Conservation (phyloP, 2,888 invertebrate species). For the Choreutis nemorana region DNA sequence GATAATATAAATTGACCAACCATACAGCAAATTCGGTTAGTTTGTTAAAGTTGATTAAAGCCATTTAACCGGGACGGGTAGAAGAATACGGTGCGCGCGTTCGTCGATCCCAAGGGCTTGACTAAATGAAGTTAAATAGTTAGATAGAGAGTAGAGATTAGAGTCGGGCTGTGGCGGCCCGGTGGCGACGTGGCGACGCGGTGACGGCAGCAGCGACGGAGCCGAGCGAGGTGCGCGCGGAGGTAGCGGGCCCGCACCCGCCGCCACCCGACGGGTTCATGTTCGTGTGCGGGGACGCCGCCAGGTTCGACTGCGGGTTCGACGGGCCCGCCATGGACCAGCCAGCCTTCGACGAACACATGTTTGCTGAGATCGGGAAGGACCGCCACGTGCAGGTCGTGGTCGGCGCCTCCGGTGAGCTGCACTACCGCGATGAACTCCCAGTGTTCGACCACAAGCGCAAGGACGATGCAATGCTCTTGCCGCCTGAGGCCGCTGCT, state of each 20-base stretch:
- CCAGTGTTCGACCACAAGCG: slow-evolving; percentile 43
- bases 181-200: slow-evolving; percentile 18
- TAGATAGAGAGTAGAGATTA: slow-evolving; percentile 37
- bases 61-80: slow-evolving; percentile 63
- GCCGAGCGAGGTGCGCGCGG: slow-evolving; percentile 51
- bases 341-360: slow-evolving; percentile 77
- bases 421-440: slow-evolving; percentile 57
- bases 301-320: slow-evolving; percentile 51
- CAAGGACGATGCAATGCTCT: slow-evolving; percentile 52
- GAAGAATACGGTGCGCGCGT: slow-evolving; percentile 56
- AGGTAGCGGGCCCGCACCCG: slow-evolving; percentile 57
- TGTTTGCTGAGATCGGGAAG: slow-evolving; percentile 79
- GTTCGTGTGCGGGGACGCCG: slow-evolving; percentile 54
- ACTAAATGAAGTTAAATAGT: slow-evolving; percentile 60
- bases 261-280: slow-evolving; percentile 55
- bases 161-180: slow-evolving; percentile 26
- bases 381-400: slow-evolving; percentile 55
- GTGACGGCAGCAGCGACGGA: slow-evolving; percentile 45
- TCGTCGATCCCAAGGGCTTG: slow-evolving; percentile 51
- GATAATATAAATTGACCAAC: slow-evolving; percentile 68
- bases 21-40: slow-evolving; percentile 64
- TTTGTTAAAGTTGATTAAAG: slow-evolving; percentile 68
- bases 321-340: slow-evolving; percentile 69
- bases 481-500: slow-evolving; percentile 25
- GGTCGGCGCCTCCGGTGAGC: slow-evolving; percentile 57